Percentiles rank a stretch among this genome's conserved stretches.
Evolutionary conservation across 30 jellyfish, hydroid and myxozoan genomes (phyloP).

Genomic region (Calvadosia cruxmelitensis): DNA sequence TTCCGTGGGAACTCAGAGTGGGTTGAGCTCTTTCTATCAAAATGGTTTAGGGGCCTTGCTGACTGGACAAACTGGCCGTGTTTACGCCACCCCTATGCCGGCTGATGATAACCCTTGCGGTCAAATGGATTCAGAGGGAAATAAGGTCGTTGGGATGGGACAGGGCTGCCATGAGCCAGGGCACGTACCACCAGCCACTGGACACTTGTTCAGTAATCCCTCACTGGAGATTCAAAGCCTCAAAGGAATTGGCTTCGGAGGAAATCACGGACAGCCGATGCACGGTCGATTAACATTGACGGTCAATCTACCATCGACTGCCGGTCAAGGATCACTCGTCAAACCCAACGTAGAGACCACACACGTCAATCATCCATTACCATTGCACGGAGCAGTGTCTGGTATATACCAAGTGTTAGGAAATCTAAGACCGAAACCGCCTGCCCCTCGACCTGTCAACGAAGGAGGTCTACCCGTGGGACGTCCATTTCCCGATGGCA

Average conservation of each 20-base stretch:
- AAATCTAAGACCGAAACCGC: background rate
- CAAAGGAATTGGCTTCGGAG: background rate
- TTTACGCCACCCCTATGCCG: background rate
- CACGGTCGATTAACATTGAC: background rate
- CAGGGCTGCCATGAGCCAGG: background rate
- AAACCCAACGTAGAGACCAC: background rate
- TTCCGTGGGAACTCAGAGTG: no score
- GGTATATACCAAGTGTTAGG: background rate
- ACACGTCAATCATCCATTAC: background rate
- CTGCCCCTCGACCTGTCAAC: background rate
- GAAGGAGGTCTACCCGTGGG: background rate
- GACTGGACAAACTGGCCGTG: background rate
- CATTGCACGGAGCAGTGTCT: background rate
- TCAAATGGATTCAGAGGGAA: background rate
- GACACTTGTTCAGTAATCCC: no score
- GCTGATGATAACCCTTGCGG: background rate
- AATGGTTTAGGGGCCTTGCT: background rate
- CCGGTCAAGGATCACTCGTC: background rate
- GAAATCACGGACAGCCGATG: background rate
- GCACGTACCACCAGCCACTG: background rate
- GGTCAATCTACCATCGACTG: background rate
- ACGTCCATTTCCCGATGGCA: background rate
- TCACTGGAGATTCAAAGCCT: background rate
- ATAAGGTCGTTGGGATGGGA: background rate
- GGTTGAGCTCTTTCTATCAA: background rate